These are phyloP conservation scores for Cantharis rufa DNA, from an alignment of 2,888 invertebrate species.

Conservation along the genomic window DNA sequence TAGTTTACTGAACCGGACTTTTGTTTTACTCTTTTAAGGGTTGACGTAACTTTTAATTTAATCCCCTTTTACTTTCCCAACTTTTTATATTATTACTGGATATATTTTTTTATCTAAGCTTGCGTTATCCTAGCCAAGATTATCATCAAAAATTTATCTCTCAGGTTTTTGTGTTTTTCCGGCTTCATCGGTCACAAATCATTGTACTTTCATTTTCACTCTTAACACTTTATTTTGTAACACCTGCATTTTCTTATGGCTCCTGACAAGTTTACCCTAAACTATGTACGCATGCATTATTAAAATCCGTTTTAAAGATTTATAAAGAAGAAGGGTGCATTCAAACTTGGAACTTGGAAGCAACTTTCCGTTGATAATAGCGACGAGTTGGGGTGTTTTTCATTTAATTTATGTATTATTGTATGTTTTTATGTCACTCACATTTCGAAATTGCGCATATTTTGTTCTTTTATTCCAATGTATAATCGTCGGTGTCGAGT, in stretches of 20 bases:
- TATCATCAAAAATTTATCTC: not conserved
- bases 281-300: not conserved
- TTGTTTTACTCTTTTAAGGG: slow-evolving; percentile 9
- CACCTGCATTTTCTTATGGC: not conserved
- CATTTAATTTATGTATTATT: not conserved
- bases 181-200: not conserved
- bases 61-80: slow-evolving; percentile 5
- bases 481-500: too few relatives aligned
- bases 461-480: not conserved
- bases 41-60: slow-evolving; percentile 14
- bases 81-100: not conserved
- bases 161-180: not conserved
- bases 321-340: not conserved
- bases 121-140: not conserved
- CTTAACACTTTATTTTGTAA: not conserved
- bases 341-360: not conserved
- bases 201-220: not conserved
- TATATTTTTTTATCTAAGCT: not conserved
- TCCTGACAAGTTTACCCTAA: not conserved
- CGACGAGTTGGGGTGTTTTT: not conserved
- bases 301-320: not conserved
- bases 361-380: not conserved
- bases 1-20: slow-evolving; percentile 19
- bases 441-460: not conserved
- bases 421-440: not conserved